phyloP scores from a whole-genome alignment of 2,797 vertebrate genomes.

The Sebastes taczanowskii region DNA sequence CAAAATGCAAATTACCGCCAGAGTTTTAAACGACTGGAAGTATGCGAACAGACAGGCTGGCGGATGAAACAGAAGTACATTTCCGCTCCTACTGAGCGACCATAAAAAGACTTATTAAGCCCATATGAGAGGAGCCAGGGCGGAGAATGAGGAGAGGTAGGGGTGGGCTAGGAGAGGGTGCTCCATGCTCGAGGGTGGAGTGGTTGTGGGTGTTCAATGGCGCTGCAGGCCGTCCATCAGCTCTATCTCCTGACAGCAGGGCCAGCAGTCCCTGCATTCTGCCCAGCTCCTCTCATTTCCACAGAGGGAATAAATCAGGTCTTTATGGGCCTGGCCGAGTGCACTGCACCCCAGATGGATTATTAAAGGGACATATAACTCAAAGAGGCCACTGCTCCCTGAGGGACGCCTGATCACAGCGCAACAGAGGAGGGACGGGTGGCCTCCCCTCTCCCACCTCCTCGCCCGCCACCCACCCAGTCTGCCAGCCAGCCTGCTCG shows the following conservation, averaged over 20 bases:
- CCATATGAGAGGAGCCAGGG: conserved; percentile 18
- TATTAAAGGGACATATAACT: conserved; percentile 84
- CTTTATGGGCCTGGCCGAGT: conserved; percentile 79
- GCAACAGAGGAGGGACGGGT: conserved; percentile 56
- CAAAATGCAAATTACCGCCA: conserved; percentile 41
- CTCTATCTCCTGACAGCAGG: conserved; percentile 72
- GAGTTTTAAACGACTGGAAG: conserved; percentile 36
- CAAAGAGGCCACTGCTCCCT: conserved; percentile 75
- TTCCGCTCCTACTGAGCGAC: conserved; percentile 23
- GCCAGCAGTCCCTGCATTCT: conserved; percentile 62
- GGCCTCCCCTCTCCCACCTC: conserved; percentile 57
- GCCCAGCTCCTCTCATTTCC: conserved; percentile 77
- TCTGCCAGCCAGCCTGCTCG: conserved; percentile 55
- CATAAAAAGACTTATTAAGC: conserved; percentile 48
- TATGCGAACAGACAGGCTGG: conserved; percentile 14
- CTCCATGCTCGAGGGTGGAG: conserved; percentile 33
- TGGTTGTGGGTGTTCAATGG: conserved; percentile 44
- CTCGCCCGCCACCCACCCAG: conserved; percentile 47
- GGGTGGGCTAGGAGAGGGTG: not conserved
- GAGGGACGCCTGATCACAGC: conserved; percentile 73
- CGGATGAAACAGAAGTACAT: conserved; percentile 17
- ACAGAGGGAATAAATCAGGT: conserved; percentile 80
- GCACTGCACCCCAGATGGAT: conserved; percentile 78
- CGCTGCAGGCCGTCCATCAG: conserved; percentile 73
- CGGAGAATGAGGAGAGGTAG: conserved; percentile 18